These are phyloP conservation scores for Bedellia somnulentella DNA, from an alignment of 2,888 invertebrate species.

Conservation along the genomic window DNA sequence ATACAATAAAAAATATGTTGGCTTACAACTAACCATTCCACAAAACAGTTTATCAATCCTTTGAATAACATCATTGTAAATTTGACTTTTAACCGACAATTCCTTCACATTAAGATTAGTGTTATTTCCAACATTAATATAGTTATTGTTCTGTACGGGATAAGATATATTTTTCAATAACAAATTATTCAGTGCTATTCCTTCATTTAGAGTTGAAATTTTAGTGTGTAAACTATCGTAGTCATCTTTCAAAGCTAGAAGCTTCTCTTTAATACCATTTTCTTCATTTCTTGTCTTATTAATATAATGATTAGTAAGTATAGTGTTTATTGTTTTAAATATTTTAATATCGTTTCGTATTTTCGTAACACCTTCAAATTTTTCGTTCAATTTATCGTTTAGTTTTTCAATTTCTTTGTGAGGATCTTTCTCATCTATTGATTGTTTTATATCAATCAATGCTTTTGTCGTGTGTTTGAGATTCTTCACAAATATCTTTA, in stretches of 20 bases:
- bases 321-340: slow-evolving; percentile 45
- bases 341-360: slow-evolving; percentile 49
- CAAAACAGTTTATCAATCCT: slow-evolving; percentile 47
- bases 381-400: slow-evolving; percentile 40
- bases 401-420: slow-evolving; percentile 28
- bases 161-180: slow-evolving; percentile 20
- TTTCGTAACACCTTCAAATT: slow-evolving; percentile 42
- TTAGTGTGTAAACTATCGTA: too few relatives aligned
- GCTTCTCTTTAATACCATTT: slow-evolving; percentile 30
- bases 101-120: slow-evolving; percentile 31
- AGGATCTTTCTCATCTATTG: slow-evolving; percentile 25
- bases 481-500: slow-evolving; percentile 28
- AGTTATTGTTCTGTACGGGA: slow-evolving; percentile 35
- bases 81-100: slow-evolving; percentile 31
- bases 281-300: slow-evolving; percentile 43
- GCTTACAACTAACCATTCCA: slow-evolving; percentile 45
- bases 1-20: too few relatives aligned
- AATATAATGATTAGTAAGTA: slow-evolving; percentile 46
- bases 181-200: slow-evolving; percentile 18
- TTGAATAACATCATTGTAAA: slow-evolving; percentile 41
- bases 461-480: slow-evolving; percentile 41
- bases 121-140: slow-evolving; percentile 34
- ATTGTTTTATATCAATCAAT: slow-evolving; percentile 29
- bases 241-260: slow-evolving; percentile 14
- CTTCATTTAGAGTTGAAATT: too few relatives aligned